Base-by-base conservation (phyloP, 2,113 vertebrate genomes). In the Tyto alba region DNA sequence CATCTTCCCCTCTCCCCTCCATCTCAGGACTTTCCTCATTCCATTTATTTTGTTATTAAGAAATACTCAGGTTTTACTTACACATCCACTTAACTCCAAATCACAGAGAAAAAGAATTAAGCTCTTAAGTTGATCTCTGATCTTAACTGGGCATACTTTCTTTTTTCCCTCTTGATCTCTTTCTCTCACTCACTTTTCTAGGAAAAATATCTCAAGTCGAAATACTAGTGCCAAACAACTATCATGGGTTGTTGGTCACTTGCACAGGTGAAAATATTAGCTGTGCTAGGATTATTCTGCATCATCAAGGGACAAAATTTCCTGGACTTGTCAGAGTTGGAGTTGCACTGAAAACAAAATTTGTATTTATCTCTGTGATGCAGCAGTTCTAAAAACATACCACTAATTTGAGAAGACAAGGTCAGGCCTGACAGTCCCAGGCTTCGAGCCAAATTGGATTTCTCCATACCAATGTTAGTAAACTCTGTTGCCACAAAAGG, bases 261-360 rank as follows among this genome's bases (percentile, higher is more conserved):
- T 52, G 73, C 87, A 62, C 52, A 74, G 56, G 59, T 93, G 80
- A 76, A 94, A 89, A 34, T 81, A n/a, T 2, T 90, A 38, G 25
- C 60, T 85, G 29, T 76, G 43, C 57, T 80, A 50, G 59, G 57
- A 63, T 88, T 83, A 47, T 67, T 76, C 66, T 84, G 67, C 69
- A 73, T 27, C 55, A 52, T 73, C 57, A 45, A 45, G 16, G 74
- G 47, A 55, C 56, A 66, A 16, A n/a, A 43, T 86, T 78, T 96
- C 88, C 90, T 88, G 59, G 88, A 91, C 85, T 95, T 96, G 85
- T 96, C 91, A 89, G 53, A 77, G 38, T 55, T 83, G 13, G 85
- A 85, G 32, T 41, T 50, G 43, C 2, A 2, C 50, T 80, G 55
- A 69, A 86, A 85, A 68, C 34, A 79, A 91, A 85, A 41, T 11